Base-by-base conservation (phyloP, 2,888 invertebrate genomes). In the Polydesmus complanatus region DNA sequence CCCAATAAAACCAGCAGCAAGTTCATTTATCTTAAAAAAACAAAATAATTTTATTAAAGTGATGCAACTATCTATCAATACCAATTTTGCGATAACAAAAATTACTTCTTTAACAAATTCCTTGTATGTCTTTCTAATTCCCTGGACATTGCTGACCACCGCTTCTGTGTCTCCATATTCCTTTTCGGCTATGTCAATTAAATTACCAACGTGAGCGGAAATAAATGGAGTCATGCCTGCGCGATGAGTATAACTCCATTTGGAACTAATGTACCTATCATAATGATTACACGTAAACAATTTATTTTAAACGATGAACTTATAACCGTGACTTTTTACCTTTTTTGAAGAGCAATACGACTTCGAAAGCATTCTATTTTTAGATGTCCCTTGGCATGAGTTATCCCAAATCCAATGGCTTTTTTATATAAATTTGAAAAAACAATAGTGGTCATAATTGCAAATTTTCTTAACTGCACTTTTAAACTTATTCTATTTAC, bases 1-100 rank as follows among this genome's bases (percentile, higher is more conserved):
- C 49, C 79, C 78, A n/a, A 79, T 67, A 0, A 91, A 75, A 1
- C 86, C 86, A 1, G 84, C 83, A 0, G 88, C 88, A 2, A 89
- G 69, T 59, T 76, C 76, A 69, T 88, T 83, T 0, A 82, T 83
- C 79, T 87, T 23, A 11, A 23, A 19, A 53, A 5, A 37, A 37
- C 5, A 8, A 37, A 37, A 37, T 8, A 37, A 37, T 37, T n/a
- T n/a, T n/a, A n/a, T n/a, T n/a, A n/a, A n/a, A n/a, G n/a, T n/a
- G n/a, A n/a, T n/a, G n/a, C n/a, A n/a, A n/a, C n/a, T n/a, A n/a
- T n/a, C n/a, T n/a, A n/a, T n/a, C n/a, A n/a, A n/a, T n/a, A n/a
- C n/a, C n/a, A n/a, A n/a, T n/a, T n/a, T 37, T 37, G 37, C 37
- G 37, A 37, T 37, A 14, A 8, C 37, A 37, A 37, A 37, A n/a